Base-by-base conservation (phyloP, 2,113 vertebrate genomes). In the Neopipo cinnamomea region DNA sequence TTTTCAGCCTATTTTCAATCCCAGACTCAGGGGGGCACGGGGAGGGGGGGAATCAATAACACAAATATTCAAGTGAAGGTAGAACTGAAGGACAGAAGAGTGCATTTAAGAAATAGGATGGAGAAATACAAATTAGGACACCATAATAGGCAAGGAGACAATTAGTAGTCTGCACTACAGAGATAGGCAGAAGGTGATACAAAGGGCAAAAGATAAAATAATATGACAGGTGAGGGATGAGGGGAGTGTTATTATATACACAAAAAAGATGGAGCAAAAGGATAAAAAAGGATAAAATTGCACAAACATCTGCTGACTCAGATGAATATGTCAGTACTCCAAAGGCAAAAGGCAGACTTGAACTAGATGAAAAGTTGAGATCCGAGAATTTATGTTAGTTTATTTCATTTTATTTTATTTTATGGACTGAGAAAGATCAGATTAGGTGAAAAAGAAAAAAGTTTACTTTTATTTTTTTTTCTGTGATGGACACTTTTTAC, bases 101-200 rank as follows among this genome's bases (percentile, higher is more conserved):
- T 67, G 31, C 31, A 71, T 46, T 88, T 73, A 77, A 91, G 59
- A 91, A 95, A 73, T 9, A 84, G 58, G 21, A 85, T 67, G 56
- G 31, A 94, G 83, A 91, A 61, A 30, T 52, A 88, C 91, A 53
- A 97, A 97, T 97, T 94, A 97, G 88, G 88, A 75, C 77, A 96
- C 37, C 18, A 19, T 81, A 78, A 94, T 83, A 93, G 47, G 61
- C 80, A 97, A 89, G 47, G 46, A 96, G 70, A 81, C 76, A 97
- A 96, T 98, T 96, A 97, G 59, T 52, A 59, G 31, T 61, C 70
- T 91, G 84, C 24, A 95, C 59, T 73, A 91, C 72, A 56, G 42
- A 96, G 85, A 94, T 3, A 95, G 52, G 58, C 44, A 92, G 84
- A 93, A 83, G 55, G 87, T 70, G 55, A 74, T 77, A 72, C 6